Evolutionary conservation across 2,888 invertebrate species (phyloP).

Genomic region (Xestobium rufovillosum): DNA sequence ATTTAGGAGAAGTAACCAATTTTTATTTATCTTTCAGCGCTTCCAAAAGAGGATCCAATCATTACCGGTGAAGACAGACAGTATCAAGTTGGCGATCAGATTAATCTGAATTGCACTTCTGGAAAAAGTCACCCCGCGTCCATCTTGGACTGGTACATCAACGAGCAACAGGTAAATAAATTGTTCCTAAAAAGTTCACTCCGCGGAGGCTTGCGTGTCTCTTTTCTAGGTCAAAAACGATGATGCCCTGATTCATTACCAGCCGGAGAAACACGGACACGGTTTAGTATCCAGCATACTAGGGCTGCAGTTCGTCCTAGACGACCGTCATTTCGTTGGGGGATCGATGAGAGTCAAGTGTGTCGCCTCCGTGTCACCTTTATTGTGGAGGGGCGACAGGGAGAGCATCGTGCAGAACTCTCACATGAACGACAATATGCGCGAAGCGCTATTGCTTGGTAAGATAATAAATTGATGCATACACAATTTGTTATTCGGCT

Average conservation of each 20-base stretch:
- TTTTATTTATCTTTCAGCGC: conserved; percentile 39
- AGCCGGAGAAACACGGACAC: conserved; percentile 48
- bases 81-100: conserved; percentile 65
- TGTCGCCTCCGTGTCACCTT: conserved; percentile 53
- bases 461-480: no score
- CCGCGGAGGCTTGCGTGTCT: no score
- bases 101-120: conserved; percentile 70
- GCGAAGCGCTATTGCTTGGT: conserved; percentile 57
- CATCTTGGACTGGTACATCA: conserved; percentile 69
- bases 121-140: conserved; percentile 70
- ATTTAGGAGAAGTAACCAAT: no score
- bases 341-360: conserved; percentile 57
- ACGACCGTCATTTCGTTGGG: conserved; percentile 50
- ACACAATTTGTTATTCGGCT: no score
- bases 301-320: conserved; percentile 50
- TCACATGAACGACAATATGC: conserved; percentile 51
- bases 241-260: conserved; percentile 48
- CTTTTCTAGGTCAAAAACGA: conserved; percentile 46
- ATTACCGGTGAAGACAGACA: conserved; percentile 67
- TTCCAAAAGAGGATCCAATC: conserved; percentile 66
- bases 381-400: conserved; percentile 52
- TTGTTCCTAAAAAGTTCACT: no score
- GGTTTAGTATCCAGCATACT: conserved; percentile 52
- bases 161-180: conserved; percentile 60
- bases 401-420: conserved; percentile 52